Base-by-base conservation (phyloP, 2,888 invertebrate species). In the Drosophila leonis region DNA sequence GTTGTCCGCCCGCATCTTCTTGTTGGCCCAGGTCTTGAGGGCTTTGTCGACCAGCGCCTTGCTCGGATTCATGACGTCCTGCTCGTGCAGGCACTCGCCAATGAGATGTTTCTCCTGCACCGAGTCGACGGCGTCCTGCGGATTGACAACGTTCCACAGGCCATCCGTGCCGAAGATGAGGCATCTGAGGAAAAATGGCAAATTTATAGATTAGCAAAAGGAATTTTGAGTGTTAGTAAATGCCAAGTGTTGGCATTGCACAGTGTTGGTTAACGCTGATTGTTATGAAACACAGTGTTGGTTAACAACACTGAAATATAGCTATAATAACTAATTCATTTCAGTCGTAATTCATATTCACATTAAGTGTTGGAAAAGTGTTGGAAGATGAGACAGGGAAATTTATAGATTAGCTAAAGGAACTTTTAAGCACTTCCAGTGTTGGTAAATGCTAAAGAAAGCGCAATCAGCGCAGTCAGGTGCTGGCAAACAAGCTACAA, bases 101-200 rank as follows among this genome's bases (percentile, higher is more conserved):
- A 75, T 72, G 0, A 75, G 65, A 55, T 88, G 98, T 0, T 97
- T 96, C 48, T 96, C 95, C 83, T 96, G 96, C 2, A 98, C 98
- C 72, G 97, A 95, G 63, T 95, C 95, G 8, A 98, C 97, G 0
- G 98, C 97, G 77, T 96, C 95, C 81, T 96, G 95, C 0, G 98
- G 95, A 2, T 96, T 95, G 75, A 99, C 94, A 95, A 99, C 98
- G 93, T 99, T 99, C 97, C 98, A 99, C 39, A 99, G 94, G 0
- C 99, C 99, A 93, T 99, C 99, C 0, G 98, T 98, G 62, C 98
- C 99, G 89, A 99, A 96, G 79, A 99, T 97, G 46, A 99, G 94
- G 94, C 98, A 99, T 83, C 97, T n/a, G n/a, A n/a, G n/a, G n/a
- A n/a, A n/a, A n/a, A n/a, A n/a, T n/a, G 0, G 10, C 2, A 27